Evolutionary conservation across 2,113 vertebrate genomes (phyloP).

Genomic region (Noturus placidus): DNA sequence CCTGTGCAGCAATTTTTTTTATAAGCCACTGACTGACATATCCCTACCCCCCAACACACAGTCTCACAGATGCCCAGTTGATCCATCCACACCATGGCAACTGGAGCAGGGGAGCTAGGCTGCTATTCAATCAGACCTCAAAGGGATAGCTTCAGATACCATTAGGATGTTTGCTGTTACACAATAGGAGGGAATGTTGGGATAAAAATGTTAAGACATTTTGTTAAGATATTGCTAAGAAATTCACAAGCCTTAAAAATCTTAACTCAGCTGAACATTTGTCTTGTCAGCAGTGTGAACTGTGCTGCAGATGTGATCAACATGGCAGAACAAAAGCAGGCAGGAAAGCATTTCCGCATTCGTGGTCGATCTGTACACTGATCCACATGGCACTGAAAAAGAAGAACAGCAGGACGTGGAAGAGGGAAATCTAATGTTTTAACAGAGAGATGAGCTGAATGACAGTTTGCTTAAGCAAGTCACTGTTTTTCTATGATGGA

Average conservation of each 20-base stretch:
- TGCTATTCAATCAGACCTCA: constrained; percentile 33
- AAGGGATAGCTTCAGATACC: constrained; percentile 3
- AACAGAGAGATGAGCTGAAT: constrained; percentile 19
- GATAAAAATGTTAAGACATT: constrained; percentile 4
- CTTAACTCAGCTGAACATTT: not conserved
- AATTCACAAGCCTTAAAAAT: not conserved
- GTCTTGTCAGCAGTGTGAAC: constrained; percentile 26
- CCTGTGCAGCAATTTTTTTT: constrained; percentile 27
- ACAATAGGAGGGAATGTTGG: constrained; percentile 9
- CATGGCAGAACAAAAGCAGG: constrained; percentile 22
- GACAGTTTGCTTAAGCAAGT: constrained; percentile 12
- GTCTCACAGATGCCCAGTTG: constrained; percentile 53
- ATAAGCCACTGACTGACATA: constrained; percentile 40
- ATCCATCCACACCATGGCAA: constrained; percentile 57
- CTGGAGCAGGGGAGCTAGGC: constrained; percentile 33
- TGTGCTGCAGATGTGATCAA: not conserved
- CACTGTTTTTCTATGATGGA: constrained; percentile 13
- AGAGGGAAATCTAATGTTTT: constrained; percentile 21
- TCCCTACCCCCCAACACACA: constrained; percentile 46
- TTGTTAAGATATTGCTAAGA: not conserved
- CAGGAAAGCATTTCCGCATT: constrained; percentile 36
- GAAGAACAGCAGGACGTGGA: constrained; percentile 11
- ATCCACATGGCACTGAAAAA: not conserved
- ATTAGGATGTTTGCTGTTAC: constrained; percentile 20
- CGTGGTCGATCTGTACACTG: constrained; percentile 19